Base-by-base conservation (phyloP, 1,140 invertebrate genomes). In the Cylas formicarius region DNA sequence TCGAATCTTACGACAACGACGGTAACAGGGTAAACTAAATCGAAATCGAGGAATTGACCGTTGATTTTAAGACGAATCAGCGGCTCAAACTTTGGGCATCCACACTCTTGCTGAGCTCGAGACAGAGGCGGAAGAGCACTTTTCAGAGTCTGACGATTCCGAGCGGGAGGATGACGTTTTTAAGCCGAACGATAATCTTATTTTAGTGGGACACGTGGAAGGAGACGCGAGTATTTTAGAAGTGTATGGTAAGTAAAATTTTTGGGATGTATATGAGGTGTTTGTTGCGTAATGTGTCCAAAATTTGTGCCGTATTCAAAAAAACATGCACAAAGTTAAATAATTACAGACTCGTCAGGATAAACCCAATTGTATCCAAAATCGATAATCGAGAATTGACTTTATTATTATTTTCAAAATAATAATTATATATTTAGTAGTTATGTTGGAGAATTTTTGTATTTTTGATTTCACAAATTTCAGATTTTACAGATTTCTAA, bases 141-240 rank as follows among this genome's bases (percentile, higher is more conserved):
- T 82, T 23, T 75, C 75, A 7, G 72, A 76, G 43, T 74, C 77
- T 38, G 77, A 80, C 53, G 86, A 90, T 62, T 90, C 86, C 50
- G 89, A 93, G 57, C 83, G 86, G 58, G 90, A 94, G 61, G 90
- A 96, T 71, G 87, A 91, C 63, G 74, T 82, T 20, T 90, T 97
- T 17, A 86, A 89, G 67, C 74, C 80, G n/a, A 77, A 76, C 53
- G 93, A 97, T 61, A 97, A 96, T 72, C 69, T 97, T n/a, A 68
- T 97, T 18, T 65, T 92, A 10, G 76, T 88, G n/a, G 91, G 90
- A 0, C 86, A 84, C 62, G 82, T 90, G 10, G 80, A 90, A 54
- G 84, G 80, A 47, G 88, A 92, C 71, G 79, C 80, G 14, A 84
- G 84, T 59, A 73, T 84, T 36, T 69, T 97, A 50, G 90, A 96